Evolutionary conservation across 35 echinoderm and acorn worm genomes (phyloP).

Genomic region (Chiridota heheva): DNA sequence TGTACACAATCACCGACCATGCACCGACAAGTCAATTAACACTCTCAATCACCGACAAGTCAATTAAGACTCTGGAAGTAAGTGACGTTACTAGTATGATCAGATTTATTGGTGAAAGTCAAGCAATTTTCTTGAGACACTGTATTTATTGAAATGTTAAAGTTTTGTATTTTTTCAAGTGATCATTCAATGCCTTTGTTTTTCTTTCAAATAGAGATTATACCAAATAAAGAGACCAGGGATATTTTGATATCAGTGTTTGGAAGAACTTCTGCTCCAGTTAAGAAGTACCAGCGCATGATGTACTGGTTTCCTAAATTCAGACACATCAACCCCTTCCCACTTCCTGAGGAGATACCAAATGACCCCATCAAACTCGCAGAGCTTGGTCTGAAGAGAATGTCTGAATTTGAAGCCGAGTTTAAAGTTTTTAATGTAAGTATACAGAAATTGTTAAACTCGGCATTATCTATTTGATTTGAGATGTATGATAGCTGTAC

Average conservation of each 20-base stretch:
- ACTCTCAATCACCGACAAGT: too few relatives aligned
- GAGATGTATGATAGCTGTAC: too few relatives aligned
- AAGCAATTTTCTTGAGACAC: too few relatives aligned
- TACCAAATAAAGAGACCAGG: conserved; percentile 96
- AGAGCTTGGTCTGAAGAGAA: conserved; percentile 84
- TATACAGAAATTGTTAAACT: background rate
- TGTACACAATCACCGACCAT: too few relatives aligned
- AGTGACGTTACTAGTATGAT: too few relatives aligned
- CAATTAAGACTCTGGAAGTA: too few relatives aligned
- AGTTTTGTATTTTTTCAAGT: too few relatives aligned
- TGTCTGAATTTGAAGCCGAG: conserved; percentile 93
- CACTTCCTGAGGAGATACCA: conserved; percentile 79
- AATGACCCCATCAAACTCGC: conserved; percentile 67
- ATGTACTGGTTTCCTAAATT: conserved; percentile 99
- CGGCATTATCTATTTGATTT: too few relatives aligned
- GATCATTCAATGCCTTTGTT: background rate
- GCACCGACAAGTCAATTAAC: too few relatives aligned
- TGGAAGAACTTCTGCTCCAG: conserved; percentile 70
- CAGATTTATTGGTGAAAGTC: too few relatives aligned
- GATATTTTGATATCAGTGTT: conserved; percentile 72
- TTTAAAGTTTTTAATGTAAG: conserved; percentile 77
- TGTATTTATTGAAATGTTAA: too few relatives aligned
- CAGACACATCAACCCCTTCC: conserved; percentile 93
- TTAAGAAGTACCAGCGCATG: conserved; percentile 93
- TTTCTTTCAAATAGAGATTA: conserved; percentile 53